These are phyloP conservation scores for Hirundichthys speculiger DNA, from an alignment of 2,113 vertebrate species.

Conservation along the genomic window DNA sequence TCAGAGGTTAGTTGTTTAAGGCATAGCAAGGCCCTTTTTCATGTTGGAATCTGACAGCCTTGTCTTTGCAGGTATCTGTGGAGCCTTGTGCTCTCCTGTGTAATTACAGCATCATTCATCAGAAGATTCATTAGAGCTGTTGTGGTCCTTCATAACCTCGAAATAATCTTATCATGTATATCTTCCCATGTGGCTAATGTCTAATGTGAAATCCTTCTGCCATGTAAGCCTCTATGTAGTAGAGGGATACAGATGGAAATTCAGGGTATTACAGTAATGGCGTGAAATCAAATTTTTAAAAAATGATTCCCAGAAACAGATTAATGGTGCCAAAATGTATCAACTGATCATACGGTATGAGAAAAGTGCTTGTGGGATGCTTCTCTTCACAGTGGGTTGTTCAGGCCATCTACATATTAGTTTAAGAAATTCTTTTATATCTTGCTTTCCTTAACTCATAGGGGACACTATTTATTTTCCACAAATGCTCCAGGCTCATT, in stretches of 20 bases:
- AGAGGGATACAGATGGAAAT: background rate
- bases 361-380: no score
- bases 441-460: constrained; percentile 6
- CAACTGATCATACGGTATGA: background rate
- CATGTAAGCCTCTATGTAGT: constrained; percentile 6
- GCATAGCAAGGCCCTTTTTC: constrained; percentile 40
- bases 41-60: constrained; percentile 44
- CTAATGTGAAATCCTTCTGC: constrained; percentile 31
- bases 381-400: no score
- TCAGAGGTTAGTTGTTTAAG: constrained; percentile 20
- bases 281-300: background rate
- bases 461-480: constrained; percentile 10
- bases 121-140: constrained; percentile 60
- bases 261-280: background rate
- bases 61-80: constrained; percentile 35
- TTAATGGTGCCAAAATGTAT: background rate
- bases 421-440: background rate
- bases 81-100: constrained; percentile 37
- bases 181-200: constrained; percentile 47
- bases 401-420: no score
- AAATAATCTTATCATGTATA: constrained; percentile 58
- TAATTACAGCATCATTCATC: constrained; percentile 64
- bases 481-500: constrained; percentile 43
- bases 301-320: background rate
- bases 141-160: constrained; percentile 10